These are phyloP conservation scores for Leptocoma aspasia DNA, from an alignment of 2,113 vertebrate species.

Conservation along the genomic window DNA sequence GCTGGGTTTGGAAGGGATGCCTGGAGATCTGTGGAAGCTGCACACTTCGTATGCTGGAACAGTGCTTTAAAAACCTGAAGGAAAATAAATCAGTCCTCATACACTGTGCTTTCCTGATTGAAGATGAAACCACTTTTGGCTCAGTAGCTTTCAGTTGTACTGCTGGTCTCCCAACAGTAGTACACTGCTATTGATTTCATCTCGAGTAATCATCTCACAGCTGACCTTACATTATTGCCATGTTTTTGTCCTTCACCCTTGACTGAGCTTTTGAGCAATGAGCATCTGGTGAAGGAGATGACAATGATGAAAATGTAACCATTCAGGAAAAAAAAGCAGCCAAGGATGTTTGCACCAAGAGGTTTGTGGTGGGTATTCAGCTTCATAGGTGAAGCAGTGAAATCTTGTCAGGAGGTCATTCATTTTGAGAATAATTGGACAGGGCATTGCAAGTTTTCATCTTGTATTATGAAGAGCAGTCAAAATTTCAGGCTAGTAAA, in stretches of 20 bases:
- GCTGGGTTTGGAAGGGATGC: not conserved
- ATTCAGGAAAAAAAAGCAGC: not conserved
- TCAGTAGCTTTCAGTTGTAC: not conserved
- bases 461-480: not conserved
- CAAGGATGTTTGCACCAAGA: not conserved
- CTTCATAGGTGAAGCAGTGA: not conserved
- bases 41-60: not conserved
- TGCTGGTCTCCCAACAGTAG: not conserved
- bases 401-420: not conserved
- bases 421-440: not conserved
- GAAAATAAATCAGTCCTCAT: not conserved
- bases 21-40: not conserved
- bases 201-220: not conserved
- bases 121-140: not conserved
- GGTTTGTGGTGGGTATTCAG: not conserved
- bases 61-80: not conserved
- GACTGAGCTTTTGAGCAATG: not conserved
- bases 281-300: not conserved
- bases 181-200: not conserved
- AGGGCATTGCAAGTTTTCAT: not conserved
- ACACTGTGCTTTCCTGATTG: fast-evolving
- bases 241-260: slow-evolving; percentile 1
- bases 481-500: not conserved
- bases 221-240: not conserved
- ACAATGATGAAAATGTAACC: not conserved